These are phyloP conservation scores for Columba guinea DNA, from an alignment of 2,797 vertebrate species.

Conservation along the genomic window DNA sequence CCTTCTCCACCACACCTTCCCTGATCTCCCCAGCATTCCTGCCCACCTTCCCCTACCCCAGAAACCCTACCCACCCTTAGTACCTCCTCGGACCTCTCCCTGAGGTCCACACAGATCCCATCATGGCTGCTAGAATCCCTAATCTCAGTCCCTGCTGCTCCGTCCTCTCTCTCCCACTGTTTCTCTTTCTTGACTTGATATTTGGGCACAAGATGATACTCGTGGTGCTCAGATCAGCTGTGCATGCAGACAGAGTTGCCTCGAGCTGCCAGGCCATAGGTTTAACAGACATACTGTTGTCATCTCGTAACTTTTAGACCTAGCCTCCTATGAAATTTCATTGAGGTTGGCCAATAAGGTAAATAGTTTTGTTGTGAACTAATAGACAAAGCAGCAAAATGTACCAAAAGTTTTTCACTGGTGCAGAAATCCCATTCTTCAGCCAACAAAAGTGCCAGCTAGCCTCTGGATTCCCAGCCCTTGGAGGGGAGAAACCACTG, in stretches of 20 bases:
- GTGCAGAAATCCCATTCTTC: not conserved
- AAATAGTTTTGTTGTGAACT: not conserved
- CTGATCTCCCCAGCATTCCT: not conserved
- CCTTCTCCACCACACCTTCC: not conserved
- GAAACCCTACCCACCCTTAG: not conserved
- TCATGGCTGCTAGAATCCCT: not conserved
- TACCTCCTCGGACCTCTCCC: not conserved
- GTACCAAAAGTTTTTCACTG: not conserved
- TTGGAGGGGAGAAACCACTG: not conserved
- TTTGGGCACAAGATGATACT: not conserved
- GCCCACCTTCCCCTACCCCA: not conserved
- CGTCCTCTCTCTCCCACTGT: not conserved
- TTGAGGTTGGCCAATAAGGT: not conserved
- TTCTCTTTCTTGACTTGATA: not conserved
- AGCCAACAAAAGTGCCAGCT: not conserved
- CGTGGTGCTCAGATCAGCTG: not conserved
- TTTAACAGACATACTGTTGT: not conserved
- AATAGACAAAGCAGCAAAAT: not conserved
- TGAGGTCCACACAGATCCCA: rapidly evolving
- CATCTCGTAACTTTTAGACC: not conserved
- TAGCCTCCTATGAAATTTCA: not conserved
- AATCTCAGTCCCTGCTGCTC: not conserved
- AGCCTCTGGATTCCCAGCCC: not conserved
- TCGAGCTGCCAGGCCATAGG: not conserved
- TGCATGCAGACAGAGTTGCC: rapidly evolving